Evolutionary conservation across 2,888 invertebrate species (phyloP), one percentile per base, ranked within the genome.

Genomic region (Drosophila kambysellisi): DNA sequence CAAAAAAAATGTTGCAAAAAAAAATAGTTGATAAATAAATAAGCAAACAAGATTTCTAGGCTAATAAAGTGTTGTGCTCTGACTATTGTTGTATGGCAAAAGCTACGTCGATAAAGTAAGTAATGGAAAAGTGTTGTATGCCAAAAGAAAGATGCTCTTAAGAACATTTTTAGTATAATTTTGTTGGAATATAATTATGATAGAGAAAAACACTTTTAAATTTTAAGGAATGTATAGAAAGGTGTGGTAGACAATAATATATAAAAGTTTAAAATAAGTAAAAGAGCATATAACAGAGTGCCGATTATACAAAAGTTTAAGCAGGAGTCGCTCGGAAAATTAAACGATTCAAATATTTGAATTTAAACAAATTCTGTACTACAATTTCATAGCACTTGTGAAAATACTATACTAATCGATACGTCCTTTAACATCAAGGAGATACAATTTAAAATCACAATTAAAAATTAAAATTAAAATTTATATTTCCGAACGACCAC

Each of bases 81-180:
- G 48, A 43, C 61, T 76, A 63, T 39, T 61, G 29, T 52, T 25
- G 76, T 46, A 51, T 67, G 54, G 29, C 54, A 51, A 53, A 70
- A 63, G 52, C 71, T 79, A 70, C 66, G 50, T 69, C 53, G 29
- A 41, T 30, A 50, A 46, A 46, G n/a, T 46, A 35, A 30, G 32
- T 11, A 58, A n/a, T 61, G 51, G 48, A 37, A 41, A 56, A 30
- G 46, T 59, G 39, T 60, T 15, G 46, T 53, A 33, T 50, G 43
- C 72, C 76, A 32, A 76, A 68, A 41, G 3, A 41, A 17, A 53
- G 9, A 35, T 80, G 71, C 67, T 76, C 30, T 11, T 3, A 9
- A n/a, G 43, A 80, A 80, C 76, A 80, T 59, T 62, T 80, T 78
- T 78, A 78, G 78, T 78, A 78, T 0, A 80, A 78, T 78, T 78